Evolutionary conservation across 2,797 vertebrate species (phyloP).

Genomic region (Vipera ursinii): DNA sequence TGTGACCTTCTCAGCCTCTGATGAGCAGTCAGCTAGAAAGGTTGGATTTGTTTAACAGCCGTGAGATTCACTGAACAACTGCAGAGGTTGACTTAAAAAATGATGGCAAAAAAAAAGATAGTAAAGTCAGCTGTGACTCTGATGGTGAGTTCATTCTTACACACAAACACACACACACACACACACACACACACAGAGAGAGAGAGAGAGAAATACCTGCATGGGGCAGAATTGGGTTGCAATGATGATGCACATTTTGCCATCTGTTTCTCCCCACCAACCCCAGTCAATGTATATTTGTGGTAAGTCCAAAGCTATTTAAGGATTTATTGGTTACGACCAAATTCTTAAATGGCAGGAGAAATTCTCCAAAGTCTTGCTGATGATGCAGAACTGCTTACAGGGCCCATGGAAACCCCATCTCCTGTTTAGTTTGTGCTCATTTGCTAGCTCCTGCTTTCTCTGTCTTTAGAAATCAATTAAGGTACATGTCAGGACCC

Average conservation of each 20-base stretch:
- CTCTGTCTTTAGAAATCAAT: neutral
- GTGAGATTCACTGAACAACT: neutral
- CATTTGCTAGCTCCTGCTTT: neutral
- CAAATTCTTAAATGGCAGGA: neutral
- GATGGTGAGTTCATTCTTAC: neutral
- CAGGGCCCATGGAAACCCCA: neutral
- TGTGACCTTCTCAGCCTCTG: neutral
- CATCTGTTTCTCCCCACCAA: neutral
- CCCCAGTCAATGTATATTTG: neutral
- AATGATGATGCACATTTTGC: neutral
- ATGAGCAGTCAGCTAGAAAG: neutral
- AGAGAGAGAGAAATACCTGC: fast-evolving
- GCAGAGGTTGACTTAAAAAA: neutral
- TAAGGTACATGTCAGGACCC: neutral
- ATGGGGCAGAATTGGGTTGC: neutral
- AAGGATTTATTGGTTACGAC: neutral
- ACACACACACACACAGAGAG: neutral
- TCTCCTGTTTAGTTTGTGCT: neutral
- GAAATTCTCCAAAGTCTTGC: neutral
- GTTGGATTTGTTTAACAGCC: neutral
- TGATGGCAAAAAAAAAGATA: neutral
- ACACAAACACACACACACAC: no score
- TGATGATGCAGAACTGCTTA: neutral
- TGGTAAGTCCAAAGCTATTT: neutral
- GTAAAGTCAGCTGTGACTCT: neutral